Evolutionary conservation across 1,140 invertebrate genomes (phyloP), one percentile per base, ranked within the genome.

Genomic region (Hydropsyche tenuis): DNA sequence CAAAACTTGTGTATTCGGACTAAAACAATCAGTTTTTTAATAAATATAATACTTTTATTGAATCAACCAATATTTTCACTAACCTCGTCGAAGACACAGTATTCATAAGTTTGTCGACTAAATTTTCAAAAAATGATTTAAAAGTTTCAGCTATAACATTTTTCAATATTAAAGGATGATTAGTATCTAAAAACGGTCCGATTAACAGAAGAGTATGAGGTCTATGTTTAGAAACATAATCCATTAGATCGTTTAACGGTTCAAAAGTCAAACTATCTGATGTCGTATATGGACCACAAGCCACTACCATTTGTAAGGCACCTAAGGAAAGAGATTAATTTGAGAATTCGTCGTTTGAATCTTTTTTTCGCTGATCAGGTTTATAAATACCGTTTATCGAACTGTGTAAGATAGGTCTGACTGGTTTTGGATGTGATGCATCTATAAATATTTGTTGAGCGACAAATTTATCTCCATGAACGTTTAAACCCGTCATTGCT

Each of bases 181-280:
- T 88, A 6, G 84, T 82, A 79, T 96, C 94, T 37, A 96, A 78
- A 78, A 97, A 94, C 4, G 95, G 95, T 0, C 95, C 95, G 5
- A 92, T 86, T 62, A 97, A 83, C 75, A 97, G 87, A 30, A 94
- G 86, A 4, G 96, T 82, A 80, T 97, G 89, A 1, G 95, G 95
- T 78, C 89, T 87, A 53, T 92, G 86, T 12, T 89, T 82, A 18
- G 84, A 82, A 0, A 95, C 86, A 76, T 90, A 88, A 20, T 88
- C 83, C 18, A 96, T 83, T 1, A 97, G 83, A 79, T 96, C 93
- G 75, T 89, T 88, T 11, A 97, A 83, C 0, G 95, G 94, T 78
- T 96, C 91, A 82, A 92, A 97, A 0, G 86, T 81, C 64, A 95
- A 80, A 79, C 91, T 92, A 66, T 94, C 91, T 6, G 87, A 86